A percentile compares a stretch with the other conserved stretches of the same genome.
phyloP scores from a whole-genome alignment of 2,888 invertebrate genomes.

The Eilema caniola region DNA sequence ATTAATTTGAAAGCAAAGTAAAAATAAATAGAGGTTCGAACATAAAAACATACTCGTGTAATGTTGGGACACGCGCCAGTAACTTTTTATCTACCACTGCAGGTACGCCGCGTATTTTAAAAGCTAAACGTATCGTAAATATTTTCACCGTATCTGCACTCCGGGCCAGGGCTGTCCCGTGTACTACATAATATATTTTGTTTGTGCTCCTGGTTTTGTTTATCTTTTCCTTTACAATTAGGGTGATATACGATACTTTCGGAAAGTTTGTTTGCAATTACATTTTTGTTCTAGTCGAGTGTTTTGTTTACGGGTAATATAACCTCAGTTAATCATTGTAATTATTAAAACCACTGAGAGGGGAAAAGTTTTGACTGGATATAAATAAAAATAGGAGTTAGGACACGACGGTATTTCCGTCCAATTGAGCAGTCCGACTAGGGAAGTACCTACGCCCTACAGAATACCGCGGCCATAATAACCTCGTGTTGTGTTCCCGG shows the following conservation, averaged over 20 bases:
- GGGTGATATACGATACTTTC: not conserved
- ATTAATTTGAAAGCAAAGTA: not conserved
- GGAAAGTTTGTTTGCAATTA: conserved; percentile 1
- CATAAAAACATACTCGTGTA: not conserved
- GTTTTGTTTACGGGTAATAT: not conserved
- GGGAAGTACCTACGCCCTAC: too few species aligned
- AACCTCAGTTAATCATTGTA: not conserved
- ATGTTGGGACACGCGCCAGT: conserved; percentile 4
- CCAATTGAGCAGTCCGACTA: too few species aligned
- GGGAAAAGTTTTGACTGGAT: not conserved
- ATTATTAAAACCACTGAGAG: not conserved
- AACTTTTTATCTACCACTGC: conserved; percentile 17
- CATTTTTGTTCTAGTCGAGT: not conserved
- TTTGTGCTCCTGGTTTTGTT: conserved; percentile 4
- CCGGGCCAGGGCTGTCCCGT: conserved; percentile 21
- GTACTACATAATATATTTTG: conserved; percentile 5
- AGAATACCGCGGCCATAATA: too few species aligned
- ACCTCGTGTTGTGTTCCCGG: too few species aligned
- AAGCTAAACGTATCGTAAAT: conserved; percentile 28
- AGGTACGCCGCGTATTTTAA: conserved; percentile 20
- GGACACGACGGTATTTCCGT: too few species aligned
- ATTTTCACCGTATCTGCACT: conserved; percentile 22
- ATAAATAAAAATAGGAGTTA: too few species aligned
- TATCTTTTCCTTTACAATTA: conserved; percentile 14
- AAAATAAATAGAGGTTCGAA: not conserved